Evolutionary conservation across 2,888 invertebrate genomes (phyloP).

Genomic region (Tachina fera): DNA sequence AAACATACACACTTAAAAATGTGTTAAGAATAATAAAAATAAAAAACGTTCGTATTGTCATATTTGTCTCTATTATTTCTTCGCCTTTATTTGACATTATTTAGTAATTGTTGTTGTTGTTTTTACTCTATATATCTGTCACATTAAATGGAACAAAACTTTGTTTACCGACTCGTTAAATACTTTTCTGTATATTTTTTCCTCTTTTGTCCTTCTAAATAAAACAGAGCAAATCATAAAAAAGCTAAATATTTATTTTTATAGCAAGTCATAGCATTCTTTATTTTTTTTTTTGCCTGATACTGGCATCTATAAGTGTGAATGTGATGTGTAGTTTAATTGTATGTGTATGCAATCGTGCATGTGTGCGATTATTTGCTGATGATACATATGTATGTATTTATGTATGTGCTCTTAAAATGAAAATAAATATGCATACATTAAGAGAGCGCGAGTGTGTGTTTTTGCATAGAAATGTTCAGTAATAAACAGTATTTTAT

Average conservation of each 20-base stretch:
- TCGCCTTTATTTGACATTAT: slow-evolving; percentile 29
- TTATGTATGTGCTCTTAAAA: not conserved
- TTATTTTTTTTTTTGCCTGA: not conserved
- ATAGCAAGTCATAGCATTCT: not conserved
- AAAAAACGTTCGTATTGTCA: not conserved
- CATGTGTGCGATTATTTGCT: not conserved
- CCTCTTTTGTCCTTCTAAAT: not conserved
- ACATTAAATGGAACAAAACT: slow-evolving; percentile 1
- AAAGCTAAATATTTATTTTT: slow-evolving; percentile 29
- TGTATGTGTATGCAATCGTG: not conserved
- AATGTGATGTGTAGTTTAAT: not conserved
- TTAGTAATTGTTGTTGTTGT: slow-evolving; percentile 28
- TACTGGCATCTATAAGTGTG: not conserved
- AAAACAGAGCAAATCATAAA: not conserved
- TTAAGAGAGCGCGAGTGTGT: not conserved
- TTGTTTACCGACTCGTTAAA: slow-evolving; percentile 38
- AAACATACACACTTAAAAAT: slow-evolving; percentile 33
- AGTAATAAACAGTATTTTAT: slow-evolving; percentile 29
- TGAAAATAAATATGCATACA: not conserved
- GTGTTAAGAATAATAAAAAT: slow-evolving; percentile 4
- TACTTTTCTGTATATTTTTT: not conserved
- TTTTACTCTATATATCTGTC: slow-evolving; percentile 8
- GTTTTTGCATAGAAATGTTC: slow-evolving; percentile 4
- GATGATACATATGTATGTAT: not conserved
- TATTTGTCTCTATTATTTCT: not conserved